phyloP scores from a whole-genome alignment of 1,140 invertebrate species.

The Trachelipus rathkii region DNA sequence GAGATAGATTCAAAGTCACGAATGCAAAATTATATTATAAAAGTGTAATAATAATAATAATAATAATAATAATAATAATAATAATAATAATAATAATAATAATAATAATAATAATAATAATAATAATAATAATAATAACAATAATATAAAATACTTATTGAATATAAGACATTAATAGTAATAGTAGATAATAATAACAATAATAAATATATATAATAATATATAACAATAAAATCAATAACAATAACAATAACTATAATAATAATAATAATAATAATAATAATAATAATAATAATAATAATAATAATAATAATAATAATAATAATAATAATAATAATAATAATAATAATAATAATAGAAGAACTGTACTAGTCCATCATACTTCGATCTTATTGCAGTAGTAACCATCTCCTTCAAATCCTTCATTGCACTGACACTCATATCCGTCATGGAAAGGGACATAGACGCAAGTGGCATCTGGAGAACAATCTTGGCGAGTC shows the following conservation, averaged over 20 bases:
- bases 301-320: slow-evolving; percentile 2
- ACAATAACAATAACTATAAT: not conserved
- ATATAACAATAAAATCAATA: too few species aligned
- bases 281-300: not conserved
- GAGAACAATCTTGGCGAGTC: slow-evolving; percentile 68
- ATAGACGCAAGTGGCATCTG: slow-evolving; percentile 72
- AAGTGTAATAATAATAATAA: too few species aligned
- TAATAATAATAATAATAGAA: not conserved
- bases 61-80: too few species aligned
- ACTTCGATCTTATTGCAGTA: slow-evolving; percentile 50
- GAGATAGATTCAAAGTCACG: too few species aligned
- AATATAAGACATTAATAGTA: too few species aligned
- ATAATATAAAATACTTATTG: too few species aligned
- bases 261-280: not conserved
- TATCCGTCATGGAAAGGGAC: slow-evolving; percentile 60
- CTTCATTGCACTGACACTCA: slow-evolving; percentile 74
- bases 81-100: too few species aligned
- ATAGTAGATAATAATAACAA: too few species aligned
- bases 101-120: too few species aligned
- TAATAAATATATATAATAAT: too few species aligned
- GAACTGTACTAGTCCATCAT: not conserved
- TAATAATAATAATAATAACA: too few species aligned
- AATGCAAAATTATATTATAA: too few species aligned
- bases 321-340: not conserved
- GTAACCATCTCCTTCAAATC: slow-evolving; percentile 75